Base-by-base conservation (phyloP, 2,797 vertebrate species). In the Pseudochirops cupreus region DNA sequence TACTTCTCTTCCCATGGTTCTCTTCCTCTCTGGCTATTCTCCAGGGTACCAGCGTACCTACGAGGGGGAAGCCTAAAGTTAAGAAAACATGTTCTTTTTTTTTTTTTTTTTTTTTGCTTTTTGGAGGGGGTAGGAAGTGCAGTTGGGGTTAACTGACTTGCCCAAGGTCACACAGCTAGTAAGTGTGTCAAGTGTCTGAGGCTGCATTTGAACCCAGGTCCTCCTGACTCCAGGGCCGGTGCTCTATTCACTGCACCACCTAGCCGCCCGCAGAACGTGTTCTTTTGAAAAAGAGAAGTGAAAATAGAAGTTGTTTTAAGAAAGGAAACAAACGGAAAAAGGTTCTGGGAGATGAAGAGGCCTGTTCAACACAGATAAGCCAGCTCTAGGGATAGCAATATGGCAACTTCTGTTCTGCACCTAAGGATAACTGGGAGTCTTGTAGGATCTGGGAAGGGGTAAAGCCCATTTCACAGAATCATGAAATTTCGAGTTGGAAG, bases 241-340 rank as follows among this genome's bases (percentile, higher is more conserved):
- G 52, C 52, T 52, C 52, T 52, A 52, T 52, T 52, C 52, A 52
- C 52, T 52, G 52, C 52, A 52, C 52, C 52, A 52, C 52, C 52
- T 52, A 52, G 52, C 52, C 52, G 5, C 52, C 52, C 5, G 5
- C 53, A 54, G 10, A 1, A 33, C 59, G n/a, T 50, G 59, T 16
- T 93, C 46, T 92, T 56, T 29, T 95, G 89, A 92, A 90, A 92
- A 39, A 94, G 9, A 52, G 91, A 96, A 90, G 29, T 33, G 16
- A 95, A 97, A 94, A 46, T 31, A 29, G 46, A 94, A 92, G 90
- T 92, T 82, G 87, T 90, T 95, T 96, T 94, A 95, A 91, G 87
- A 91, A 96, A 96, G 94, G 92, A 96, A 95, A 56, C 0, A 26
- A 57, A 28, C 53, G 93, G 92, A 93, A 52, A 93, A 67, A 74